Percentiles rank a stretch among this genome's conserved stretches.
Conservation (phyloP, 2,113 vertebrate species). For the Anthoscopus minutus region DNA sequence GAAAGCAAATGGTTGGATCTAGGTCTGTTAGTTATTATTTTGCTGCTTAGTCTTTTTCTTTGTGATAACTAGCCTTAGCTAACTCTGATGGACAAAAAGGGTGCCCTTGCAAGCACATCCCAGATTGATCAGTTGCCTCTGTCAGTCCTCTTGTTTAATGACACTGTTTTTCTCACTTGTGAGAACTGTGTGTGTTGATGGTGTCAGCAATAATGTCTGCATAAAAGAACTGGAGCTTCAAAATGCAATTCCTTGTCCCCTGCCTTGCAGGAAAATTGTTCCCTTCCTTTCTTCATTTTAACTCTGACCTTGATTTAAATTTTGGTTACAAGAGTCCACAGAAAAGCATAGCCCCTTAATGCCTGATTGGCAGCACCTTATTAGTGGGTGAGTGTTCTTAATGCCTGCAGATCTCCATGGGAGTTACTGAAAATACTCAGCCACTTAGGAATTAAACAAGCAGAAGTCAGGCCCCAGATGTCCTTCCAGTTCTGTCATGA, state of each 20-base stretch:
- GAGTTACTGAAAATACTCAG: neutral
- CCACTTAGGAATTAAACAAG: neutral
- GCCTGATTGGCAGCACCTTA: neutral
- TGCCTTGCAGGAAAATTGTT: neutral
- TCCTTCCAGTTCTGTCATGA: neutral
- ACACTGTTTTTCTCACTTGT: neutral
- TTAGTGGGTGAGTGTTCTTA: neutral
- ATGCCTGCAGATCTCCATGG: neutral
- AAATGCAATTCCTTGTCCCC: neutral
- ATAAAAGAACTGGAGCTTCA: neutral
- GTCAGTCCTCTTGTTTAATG: neutral
- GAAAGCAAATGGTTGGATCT: neutral
- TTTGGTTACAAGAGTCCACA: neutral
- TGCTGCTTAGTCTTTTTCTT: neutral
- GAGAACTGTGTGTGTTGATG: neutral
- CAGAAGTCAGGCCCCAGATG: neutral
- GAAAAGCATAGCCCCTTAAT: neutral
- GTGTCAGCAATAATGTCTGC: neutral
- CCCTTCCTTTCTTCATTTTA: constrained; percentile 8
- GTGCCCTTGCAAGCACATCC: neutral
- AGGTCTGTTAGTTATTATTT: neutral
- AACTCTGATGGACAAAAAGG: neutral
- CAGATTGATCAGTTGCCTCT: neutral
- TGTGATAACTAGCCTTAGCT: neutral
- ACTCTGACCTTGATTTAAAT: neutral